These are phyloP conservation scores for Brachirus orientalis DNA, from an alignment of 2,113 vertebrate genomes.

Conservation along the genomic window DNA sequence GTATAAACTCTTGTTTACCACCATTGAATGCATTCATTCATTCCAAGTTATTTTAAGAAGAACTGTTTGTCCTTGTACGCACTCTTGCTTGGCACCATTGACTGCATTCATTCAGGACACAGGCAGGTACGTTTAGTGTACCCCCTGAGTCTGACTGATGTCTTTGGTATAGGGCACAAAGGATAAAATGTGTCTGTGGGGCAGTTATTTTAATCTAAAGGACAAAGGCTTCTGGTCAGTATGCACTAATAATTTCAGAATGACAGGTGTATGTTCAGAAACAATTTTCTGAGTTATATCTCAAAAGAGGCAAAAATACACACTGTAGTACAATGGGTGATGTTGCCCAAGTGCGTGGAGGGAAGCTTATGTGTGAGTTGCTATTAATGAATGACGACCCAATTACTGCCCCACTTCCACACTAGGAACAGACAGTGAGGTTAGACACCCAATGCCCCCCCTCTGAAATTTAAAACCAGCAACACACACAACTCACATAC, in stretches of 20 bases:
- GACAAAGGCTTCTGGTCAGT: constrained; percentile 32
- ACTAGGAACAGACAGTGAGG: constrained; percentile 64
- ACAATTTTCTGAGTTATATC: constrained; percentile 18
- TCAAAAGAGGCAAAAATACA: constrained; percentile 14
- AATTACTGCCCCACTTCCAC: constrained; percentile 75
- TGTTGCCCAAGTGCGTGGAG: constrained; percentile 46
- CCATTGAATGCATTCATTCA: not conserved
- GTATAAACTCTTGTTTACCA: not conserved
- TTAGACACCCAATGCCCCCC: constrained; percentile 46
- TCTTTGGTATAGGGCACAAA: constrained; percentile 18
- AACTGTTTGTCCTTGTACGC: constrained; percentile 36
- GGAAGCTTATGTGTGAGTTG: constrained; percentile 62
- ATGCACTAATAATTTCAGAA: constrained; percentile 45
- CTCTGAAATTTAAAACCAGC: constrained; percentile 35
- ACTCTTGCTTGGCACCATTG: constrained; percentile 1
- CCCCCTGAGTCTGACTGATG: not conserved
- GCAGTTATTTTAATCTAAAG: constrained; percentile 61
- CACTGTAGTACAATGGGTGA: constrained; percentile 60
- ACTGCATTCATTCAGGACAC: constrained; percentile 31
- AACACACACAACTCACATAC: constrained; percentile 7
- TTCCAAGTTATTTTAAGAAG: constrained; percentile 29
- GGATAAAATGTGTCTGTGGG: constrained; percentile 49
- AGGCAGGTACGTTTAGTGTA: constrained; percentile 12
- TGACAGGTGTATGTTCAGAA: constrained; percentile 25
- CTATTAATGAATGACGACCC: constrained; percentile 78